These are phyloP conservation scores for Celastrina argiolus DNA, from an alignment of 2,888 invertebrate genomes.

Conservation along the genomic window DNA sequence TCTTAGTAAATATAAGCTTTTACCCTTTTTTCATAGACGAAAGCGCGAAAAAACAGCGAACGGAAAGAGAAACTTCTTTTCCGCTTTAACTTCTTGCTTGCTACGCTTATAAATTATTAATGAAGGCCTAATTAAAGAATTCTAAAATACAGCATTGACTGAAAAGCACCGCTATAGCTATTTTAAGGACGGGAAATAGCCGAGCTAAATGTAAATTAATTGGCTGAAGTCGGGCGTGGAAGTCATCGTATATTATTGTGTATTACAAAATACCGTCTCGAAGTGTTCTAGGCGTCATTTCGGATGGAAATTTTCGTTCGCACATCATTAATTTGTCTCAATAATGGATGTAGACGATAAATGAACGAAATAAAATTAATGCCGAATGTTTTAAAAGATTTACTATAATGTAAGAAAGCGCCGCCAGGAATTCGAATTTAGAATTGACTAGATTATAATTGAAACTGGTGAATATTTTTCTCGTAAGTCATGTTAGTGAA, in stretches of 20 bases:
- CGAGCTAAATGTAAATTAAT: conserved; percentile 30
- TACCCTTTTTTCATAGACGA: no score
- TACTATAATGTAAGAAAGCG: background rate
- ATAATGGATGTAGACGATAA: conserved; percentile 15
- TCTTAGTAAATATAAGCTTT: no score
- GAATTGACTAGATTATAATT: background rate
- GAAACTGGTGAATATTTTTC: background rate
- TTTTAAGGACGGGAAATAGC: no score
- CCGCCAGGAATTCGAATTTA: background rate
- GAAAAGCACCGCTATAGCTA: no score
- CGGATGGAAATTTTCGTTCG: conserved; percentile 19
- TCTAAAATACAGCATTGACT: no score
- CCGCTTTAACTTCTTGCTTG: no score
- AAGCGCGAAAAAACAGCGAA: no score
- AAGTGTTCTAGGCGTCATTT: conserved; percentile 21
- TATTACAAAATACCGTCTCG: conserved; percentile 27
- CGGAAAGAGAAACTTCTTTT: no score
- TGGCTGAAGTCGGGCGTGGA: conserved; percentile 34
- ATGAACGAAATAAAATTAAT: conserved; percentile 16
- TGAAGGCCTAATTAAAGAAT: no score
- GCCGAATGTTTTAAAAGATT: conserved; percentile 9
- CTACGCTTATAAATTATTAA: no score
- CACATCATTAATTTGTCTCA: conserved; percentile 24
- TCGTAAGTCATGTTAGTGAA: background rate
- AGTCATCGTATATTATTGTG: conserved; percentile 32